Conservation (phyloP, 2,888 invertebrate species). For the Troglohyphantes excavatus region DNA sequence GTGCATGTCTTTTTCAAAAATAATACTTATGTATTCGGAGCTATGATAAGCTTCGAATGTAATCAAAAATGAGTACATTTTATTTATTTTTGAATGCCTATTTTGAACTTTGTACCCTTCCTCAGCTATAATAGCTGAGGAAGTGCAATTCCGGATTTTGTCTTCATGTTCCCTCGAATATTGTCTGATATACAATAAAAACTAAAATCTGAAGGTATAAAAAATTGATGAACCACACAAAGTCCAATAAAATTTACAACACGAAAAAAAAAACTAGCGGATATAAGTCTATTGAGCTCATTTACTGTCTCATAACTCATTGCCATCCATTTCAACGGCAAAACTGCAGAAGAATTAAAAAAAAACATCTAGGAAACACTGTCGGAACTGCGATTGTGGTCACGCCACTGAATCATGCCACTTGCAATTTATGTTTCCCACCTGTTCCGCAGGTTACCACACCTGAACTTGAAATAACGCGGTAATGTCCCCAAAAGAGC, state of each 20-base stretch:
- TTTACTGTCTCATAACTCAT: constrained; percentile 49
- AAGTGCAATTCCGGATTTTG: too few relatives aligned
- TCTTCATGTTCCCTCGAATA: too few relatives aligned
- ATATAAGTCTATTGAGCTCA: constrained; percentile 46
- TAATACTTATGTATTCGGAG: too few relatives aligned
- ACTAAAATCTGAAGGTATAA: too few relatives aligned
- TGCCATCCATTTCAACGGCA: constrained; percentile 12
- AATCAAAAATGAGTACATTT: too few relatives aligned
- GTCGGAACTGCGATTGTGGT: constrained; percentile 23
- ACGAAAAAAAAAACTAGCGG: constrained; percentile 11
- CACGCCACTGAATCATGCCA: constrained; percentile 38
- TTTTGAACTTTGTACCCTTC: too few relatives aligned
- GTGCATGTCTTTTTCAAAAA: too few relatives aligned
- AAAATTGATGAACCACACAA: too few relatives aligned
- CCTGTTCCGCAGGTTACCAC: neutral
- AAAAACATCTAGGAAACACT: constrained; percentile 4
- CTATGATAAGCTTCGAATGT: too few relatives aligned
- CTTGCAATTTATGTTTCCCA: constrained; percentile 27
- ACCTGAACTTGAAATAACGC: constrained; percentile 34
- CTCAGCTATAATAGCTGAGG: too few relatives aligned
- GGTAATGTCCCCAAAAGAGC: constrained; percentile 1
- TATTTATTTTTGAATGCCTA: too few relatives aligned
- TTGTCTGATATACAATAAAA: too few relatives aligned
- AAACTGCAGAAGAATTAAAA: neutral
- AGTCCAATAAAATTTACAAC: neutral